Conservation (phyloP, 2,113 vertebrate genomes). For the Datnioides undecimradiatus region DNA sequence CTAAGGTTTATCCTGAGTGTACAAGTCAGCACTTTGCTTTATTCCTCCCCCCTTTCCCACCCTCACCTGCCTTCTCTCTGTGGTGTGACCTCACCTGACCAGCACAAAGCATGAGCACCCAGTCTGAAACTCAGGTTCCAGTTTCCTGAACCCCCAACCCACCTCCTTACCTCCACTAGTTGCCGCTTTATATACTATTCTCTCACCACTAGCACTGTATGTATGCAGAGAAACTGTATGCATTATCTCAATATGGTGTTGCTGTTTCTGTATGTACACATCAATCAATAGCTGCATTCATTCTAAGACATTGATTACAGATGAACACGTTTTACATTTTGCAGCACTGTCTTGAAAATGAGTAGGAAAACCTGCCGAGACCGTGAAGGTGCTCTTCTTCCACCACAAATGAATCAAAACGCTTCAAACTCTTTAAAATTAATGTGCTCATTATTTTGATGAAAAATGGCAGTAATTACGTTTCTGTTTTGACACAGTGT, state of each 20-base stretch:
- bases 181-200: neutral
- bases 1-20: slow-evolving; percentile 1
- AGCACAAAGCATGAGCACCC: slow-evolving; percentile 69
- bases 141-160: slow-evolving; percentile 22
- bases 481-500: neutral
- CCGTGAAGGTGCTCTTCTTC: neutral
- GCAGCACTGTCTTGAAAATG: neutral
- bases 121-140: slow-evolving; percentile 32
- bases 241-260: neutral
- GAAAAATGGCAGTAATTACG: neutral
- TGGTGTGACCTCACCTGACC: slow-evolving; percentile 67
- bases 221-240: neutral
- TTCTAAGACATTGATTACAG: neutral
- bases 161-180: neutral
- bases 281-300: neutral
- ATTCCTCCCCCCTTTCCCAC: slow-evolving; percentile 12
- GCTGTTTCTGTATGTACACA: neutral
- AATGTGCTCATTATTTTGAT: neutral
- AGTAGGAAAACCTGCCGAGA: neutral
- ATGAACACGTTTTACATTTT: neutral
- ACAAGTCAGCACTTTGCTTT: slow-evolving; percentile 35
- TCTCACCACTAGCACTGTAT: neutral
- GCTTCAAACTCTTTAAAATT: neutral
- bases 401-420: neutral
- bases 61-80: slow-evolving; percentile 55